Conservation (phyloP, 2,797 vertebrate genomes). For the Cygnus olor region DNA sequence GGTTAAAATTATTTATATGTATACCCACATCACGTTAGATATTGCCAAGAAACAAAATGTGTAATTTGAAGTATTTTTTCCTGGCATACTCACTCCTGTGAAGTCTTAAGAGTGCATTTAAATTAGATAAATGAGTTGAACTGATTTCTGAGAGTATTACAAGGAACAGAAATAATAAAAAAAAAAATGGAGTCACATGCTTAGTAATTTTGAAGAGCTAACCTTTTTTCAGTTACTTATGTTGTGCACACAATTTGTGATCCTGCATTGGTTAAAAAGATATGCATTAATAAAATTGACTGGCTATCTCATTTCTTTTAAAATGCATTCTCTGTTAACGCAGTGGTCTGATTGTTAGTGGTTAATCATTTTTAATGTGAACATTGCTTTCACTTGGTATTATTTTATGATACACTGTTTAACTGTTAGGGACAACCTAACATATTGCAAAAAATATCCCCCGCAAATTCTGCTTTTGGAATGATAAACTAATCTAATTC, state of each 20-base stretch:
- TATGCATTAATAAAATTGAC: neutral
- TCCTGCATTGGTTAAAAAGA: neutral
- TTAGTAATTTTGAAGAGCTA: neutral
- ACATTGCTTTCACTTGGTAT: slow-evolving; percentile 37
- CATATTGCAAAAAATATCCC: slow-evolving; percentile 8
- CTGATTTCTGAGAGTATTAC: neutral
- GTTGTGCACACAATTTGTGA: neutral
- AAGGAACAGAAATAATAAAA: neutral
- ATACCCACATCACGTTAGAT: neutral
- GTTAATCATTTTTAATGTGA: neutral
- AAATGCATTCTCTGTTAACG: slow-evolving; percentile 19
- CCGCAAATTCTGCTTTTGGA: slow-evolving; percentile 48
- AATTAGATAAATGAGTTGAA: neutral
- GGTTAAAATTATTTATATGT: neutral
- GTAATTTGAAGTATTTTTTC: neutral
- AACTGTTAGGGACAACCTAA: slow-evolving; percentile 37
- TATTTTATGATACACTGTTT: slow-evolving; percentile 16
- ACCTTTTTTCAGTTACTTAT: neutral
- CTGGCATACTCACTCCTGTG: neutral
- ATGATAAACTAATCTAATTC: slow-evolving; percentile 61
- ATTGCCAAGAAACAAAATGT: neutral
- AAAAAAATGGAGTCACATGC: neutral
- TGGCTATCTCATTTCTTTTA: neutral
- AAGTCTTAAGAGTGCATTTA: neutral
- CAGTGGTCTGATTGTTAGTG: neutral